Evolutionary conservation across 2,113 vertebrate genomes (phyloP), one percentile per base, ranked within the genome.

Genomic region (Tautogolabrus adspersus): DNA sequence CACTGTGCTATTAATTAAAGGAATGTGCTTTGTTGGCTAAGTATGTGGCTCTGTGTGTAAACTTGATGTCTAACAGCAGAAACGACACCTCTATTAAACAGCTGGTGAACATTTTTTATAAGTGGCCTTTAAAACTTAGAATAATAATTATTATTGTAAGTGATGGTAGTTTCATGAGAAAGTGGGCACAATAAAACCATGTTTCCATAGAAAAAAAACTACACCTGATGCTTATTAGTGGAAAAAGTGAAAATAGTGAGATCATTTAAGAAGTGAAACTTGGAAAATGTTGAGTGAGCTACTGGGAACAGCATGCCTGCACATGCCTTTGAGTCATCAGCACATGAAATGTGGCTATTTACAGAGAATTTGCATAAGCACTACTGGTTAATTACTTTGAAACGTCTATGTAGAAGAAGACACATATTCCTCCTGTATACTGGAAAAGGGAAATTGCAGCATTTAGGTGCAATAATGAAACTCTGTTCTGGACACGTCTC

Each of bases 1-100:
- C 88, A 87, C 89, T 81, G 61, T 84, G 90, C 83, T 80, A 84
- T 92, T 93, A 93, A 94, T 93, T 92, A 92, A 83, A 92, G 78
- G 71, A 93, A 91, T 89, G 85, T 89, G 91, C 84, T 88, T 91
- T 87, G 88, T 84, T 93, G 88, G 91, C 88, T 5, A 71, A 89
- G 87, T 91, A 82, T 91, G 91, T 87, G 88, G 86, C 73, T 83
- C 68, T 18, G 40, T 64, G 21, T 83, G 81, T 90, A 91, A 93
- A 89, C 80, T 8, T 65, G 69, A 76, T 67, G 64, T 81, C 55
- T 54, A 87, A 86, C 86, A 85, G 56, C 77, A 85, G 76, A 72
- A 66, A 77, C 55, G 78, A 78, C 81, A 73, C 86, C 55, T 83
- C 87, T 77, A 88, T 90, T 89, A 92, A 93, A 86, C 81, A 79